Conservation (phyloP, 2,888 invertebrate genomes). For the Mesoligia furuncula region DNA sequence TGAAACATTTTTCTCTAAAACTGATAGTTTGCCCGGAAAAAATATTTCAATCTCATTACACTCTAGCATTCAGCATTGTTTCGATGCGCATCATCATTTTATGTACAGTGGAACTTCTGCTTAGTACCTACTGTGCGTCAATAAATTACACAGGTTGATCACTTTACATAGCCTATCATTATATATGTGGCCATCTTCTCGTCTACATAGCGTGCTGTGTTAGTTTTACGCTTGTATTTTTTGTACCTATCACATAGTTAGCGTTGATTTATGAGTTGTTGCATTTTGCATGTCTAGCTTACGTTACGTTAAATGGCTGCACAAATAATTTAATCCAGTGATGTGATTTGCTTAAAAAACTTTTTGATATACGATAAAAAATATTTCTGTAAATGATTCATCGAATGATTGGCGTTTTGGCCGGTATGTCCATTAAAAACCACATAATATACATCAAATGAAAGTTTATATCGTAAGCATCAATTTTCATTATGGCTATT, state of each 20-base stretch:
- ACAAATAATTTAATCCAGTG: neutral
- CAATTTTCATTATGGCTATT: no score
- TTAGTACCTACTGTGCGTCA: neutral
- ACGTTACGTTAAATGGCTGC: constrained; percentile 17
- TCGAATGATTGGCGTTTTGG: no score
- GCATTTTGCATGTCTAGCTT: constrained; percentile 31
- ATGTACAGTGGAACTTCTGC: constrained; percentile 20
- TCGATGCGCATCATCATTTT: neutral
- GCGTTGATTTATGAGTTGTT: constrained; percentile 45
- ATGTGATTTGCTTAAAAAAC: neutral
- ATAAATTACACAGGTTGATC: constrained; percentile 23
- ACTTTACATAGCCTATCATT: constrained; percentile 56
- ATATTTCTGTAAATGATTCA: no score
- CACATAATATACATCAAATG: no score
- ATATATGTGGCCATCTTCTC: constrained; percentile 36
- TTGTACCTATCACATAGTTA: constrained; percentile 47
- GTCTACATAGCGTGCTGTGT: constrained; percentile 48
- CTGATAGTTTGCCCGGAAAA: no score
- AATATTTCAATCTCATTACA: no score
- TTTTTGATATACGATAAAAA: neutral
- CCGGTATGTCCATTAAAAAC: no score
- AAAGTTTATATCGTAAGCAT: no score
- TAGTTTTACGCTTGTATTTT: constrained; percentile 49
- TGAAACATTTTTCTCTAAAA: no score
- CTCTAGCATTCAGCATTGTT: neutral